Evolutionary conservation across 2,888 invertebrate genomes (phyloP).

Genomic region (Sphaerophoria rueppellii): DNA sequence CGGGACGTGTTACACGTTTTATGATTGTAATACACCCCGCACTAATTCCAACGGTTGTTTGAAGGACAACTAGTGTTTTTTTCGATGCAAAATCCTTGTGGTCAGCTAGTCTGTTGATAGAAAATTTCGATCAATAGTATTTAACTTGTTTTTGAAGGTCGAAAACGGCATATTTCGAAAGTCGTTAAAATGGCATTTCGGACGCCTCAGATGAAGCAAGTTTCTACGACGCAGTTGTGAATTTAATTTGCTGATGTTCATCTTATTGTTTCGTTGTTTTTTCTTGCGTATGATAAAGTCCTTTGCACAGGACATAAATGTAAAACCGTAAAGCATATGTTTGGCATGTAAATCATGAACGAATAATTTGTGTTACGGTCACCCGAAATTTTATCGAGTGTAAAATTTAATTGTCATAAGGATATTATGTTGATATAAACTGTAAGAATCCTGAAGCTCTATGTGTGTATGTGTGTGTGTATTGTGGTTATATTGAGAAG

Average conservation of each 20-base stretch:
- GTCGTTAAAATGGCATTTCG: too few species aligned
- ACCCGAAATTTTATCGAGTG: slow-evolving; percentile 64
- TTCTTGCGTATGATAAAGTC: not conserved
- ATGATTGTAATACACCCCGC: slow-evolving; percentile 50
- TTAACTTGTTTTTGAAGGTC: too few species aligned
- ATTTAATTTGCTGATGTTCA: not conserved
- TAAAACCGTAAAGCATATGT: slow-evolving; percentile 46
- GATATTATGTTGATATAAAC: slow-evolving; percentile 38
- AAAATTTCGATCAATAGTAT: too few species aligned
- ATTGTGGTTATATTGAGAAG: slow-evolving; percentile 27
- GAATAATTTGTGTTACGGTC: slow-evolving; percentile 67
- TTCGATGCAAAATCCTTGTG: not conserved
- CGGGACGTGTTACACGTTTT: slow-evolving; percentile 37
- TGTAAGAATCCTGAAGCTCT: slow-evolving; percentile 23
- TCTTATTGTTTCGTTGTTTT: not conserved
- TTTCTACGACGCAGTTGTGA: too few species aligned
- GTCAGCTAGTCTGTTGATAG: too few species aligned
- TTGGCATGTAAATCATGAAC: slow-evolving; percentile 68
- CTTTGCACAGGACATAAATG: slow-evolving; percentile 45
- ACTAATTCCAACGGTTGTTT: slow-evolving; percentile 43
- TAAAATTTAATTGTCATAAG: slow-evolving; percentile 72
- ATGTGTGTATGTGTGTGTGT: slow-evolving; percentile 11
- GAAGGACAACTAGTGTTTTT: not conserved
- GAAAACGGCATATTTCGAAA: too few species aligned
- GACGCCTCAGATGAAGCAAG: too few species aligned